Evolutionary conservation across 2,113 vertebrate genomes (phyloP), one percentile per base, ranked within the genome.

Genomic region (Bucco capensis): DNA sequence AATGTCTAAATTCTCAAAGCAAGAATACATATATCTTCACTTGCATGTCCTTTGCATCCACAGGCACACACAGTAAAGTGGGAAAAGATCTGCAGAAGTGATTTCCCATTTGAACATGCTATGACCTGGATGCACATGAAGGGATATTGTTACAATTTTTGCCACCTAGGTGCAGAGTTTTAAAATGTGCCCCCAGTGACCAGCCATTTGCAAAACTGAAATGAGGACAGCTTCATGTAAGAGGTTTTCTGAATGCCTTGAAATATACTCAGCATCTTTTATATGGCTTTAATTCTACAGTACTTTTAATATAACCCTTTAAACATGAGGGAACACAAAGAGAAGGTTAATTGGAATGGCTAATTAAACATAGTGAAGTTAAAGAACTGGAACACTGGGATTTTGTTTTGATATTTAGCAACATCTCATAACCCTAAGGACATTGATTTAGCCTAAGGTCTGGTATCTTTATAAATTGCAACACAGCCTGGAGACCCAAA

Each of bases 311-410:
- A 91, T 90, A 96, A 94, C 92, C 88, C 93, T 91, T 97, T 94
- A 96, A 96, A 96, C 95, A 95, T 96, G 92, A 96, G 95, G 86
- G 93, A 97, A 94, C 94, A 96, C 90, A 96, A 97, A 96, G 83
- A 54, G 87, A 95, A 96, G 96, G 94, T 96, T 96, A 95, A 92
- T 95, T 94, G 77, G 83, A 92, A 94, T 93, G 86, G 87, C 96
- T 96, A 96, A 97, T 97, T 97, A 97, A 96, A 96, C 97, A 96
- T 46, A 91, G 90, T 72, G 92, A 97, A 97, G 90, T 96, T 96
- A 96, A 94, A 93, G 96, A 92, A 83, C 72, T 86, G 88, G 83
- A 86, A 83, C 81, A 89, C 82, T 96, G 94, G 93, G 94, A 94
- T 87, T 92, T 95, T 95, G 66, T 86, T 94, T 94, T 96, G 83